Evolutionary conservation across 2,113 vertebrate species (phyloP).

Genomic region (Oxyura jamaicensis): DNA sequence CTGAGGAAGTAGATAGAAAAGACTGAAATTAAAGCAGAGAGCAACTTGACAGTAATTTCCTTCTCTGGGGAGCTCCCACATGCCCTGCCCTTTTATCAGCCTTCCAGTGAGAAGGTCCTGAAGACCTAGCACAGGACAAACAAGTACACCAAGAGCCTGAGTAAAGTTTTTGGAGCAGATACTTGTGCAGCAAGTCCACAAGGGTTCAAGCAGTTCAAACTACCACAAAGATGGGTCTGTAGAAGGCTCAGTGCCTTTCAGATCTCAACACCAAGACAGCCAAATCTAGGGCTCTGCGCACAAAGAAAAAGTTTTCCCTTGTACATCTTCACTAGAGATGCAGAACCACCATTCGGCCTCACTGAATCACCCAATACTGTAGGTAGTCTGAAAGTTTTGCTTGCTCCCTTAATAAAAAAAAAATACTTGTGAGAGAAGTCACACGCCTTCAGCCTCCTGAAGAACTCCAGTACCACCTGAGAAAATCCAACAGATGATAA

Average conservation of each 20-base stretch:
- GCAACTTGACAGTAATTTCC: background rate
- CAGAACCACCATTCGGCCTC: background rate
- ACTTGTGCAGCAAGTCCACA: no score
- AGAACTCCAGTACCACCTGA: background rate
- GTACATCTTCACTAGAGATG: background rate
- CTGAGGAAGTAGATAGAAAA: background rate
- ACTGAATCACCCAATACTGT: background rate
- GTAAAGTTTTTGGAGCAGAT: background rate
- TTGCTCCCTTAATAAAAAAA: background rate
- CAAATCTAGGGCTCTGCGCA: background rate
- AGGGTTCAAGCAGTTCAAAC: background rate
- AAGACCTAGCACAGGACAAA: background rate
- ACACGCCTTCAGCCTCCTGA: background rate
- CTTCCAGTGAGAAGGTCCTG: background rate
- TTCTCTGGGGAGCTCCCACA: background rate
- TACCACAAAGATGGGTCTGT: background rate
- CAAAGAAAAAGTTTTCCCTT: background rate
- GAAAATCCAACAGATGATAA: background rate
- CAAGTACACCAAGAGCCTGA: background rate
- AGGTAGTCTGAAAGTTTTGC: background rate
- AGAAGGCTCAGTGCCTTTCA: accelerated
- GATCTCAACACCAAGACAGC: background rate
- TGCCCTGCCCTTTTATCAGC: background rate
- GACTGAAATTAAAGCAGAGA: background rate
- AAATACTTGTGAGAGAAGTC: background rate